A percentile compares a stretch with the other conserved stretches of the same genome.
phyloP scores from a whole-genome alignment of 1,140 invertebrate species.

The Pinna nobilis region DNA sequence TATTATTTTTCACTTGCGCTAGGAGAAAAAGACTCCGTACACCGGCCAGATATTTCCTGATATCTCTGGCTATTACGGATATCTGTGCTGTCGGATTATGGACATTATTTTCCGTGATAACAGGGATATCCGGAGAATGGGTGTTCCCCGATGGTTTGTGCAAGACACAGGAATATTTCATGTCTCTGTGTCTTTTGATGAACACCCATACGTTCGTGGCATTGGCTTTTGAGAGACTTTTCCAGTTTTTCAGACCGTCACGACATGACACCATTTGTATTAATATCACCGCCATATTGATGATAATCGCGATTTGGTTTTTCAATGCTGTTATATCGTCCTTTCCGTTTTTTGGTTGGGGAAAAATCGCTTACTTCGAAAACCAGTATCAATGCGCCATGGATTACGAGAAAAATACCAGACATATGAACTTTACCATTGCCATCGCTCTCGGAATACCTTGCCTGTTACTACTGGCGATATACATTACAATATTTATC shows the following conservation, averaged over 20 bases:
- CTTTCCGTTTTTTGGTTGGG: conserved; percentile 43
- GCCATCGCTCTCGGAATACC: conserved; percentile 45
- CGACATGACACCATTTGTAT: conserved; percentile 45
- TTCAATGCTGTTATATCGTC: conserved; percentile 43
- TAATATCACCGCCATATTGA: conserved; percentile 33
- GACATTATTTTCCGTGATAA: conserved; percentile 39
- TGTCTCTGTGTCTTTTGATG: conserved; percentile 43
- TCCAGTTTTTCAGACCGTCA: conserved; percentile 45
- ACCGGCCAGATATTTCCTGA: conserved; percentile 31
- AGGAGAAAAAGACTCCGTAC: conserved; percentile 38
- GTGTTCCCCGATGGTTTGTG: conserved; percentile 32
- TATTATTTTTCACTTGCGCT: conserved; percentile 37
- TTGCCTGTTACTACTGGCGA: conserved; percentile 22
- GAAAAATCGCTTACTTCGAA: conserved; percentile 32
- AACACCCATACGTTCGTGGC: conserved; percentile 46
- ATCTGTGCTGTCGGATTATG: conserved; percentile 33
- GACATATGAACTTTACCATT: conserved; percentile 45
- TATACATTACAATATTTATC: conserved; percentile 47
- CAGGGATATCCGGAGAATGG: conserved; percentile 28
- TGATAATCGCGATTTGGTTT: conserved; percentile 29
- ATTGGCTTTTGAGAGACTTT: conserved; percentile 43
- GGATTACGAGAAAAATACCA: conserved; percentile 39
- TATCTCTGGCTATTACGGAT: conserved; percentile 41
- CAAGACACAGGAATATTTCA: conserved; percentile 42
- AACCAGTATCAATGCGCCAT: conserved; percentile 51